Evolutionary conservation across 1,140 invertebrate genomes (phyloP), one percentile per base, ranked within the genome.

Genomic region (Paracyclopina nana): DNA sequence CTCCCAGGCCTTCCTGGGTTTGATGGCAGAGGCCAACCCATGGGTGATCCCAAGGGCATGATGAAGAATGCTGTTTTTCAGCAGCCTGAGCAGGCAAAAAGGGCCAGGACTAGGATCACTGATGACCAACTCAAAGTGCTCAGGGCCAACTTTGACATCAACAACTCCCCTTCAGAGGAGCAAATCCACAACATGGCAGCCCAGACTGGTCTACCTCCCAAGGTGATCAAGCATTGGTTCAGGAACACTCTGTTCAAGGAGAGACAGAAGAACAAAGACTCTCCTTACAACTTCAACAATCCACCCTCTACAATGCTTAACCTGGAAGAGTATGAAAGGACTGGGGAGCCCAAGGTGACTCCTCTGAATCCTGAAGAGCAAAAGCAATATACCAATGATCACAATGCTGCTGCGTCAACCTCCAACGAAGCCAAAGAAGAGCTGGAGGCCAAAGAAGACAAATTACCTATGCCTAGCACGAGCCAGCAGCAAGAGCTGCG

Each of bases 211-310:
- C 69, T 98, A 14, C 88, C 90, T 5, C 85, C 88, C 38, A 98
- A 98, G 71, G 90, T 96, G 12, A 94, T 97, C 48, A 97, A 97
- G 63, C 91, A 97, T 63, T 97, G 91, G 91, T 98, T 98, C 68
- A 71, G 94, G 56, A 98, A 98, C 62, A 98, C 94, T 1, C 65
- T 98, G n/a, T 98, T 98, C 63, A 98, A 98, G 68, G 94, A 98
- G 68, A 72, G 94, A 34, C 94, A 98, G 63, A 72, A 91, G 42
- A 96, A 97, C 63, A 98, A 98, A 65, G 92, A 98, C 61, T 96
- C 90, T 25, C 94, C 94, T 0, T 98, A 98, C 62, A 98, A 98
- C 65, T 98, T 98, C 61, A 96, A 88, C 62, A 95, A 95, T 68
- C 94, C 94, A 24, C 94, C 94, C 25, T 85, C 84, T 18, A 95